These are phyloP conservation scores for Hetaerina americana DNA, from an alignment of 1,140 invertebrate genomes.

Conservation along the genomic window DNA sequence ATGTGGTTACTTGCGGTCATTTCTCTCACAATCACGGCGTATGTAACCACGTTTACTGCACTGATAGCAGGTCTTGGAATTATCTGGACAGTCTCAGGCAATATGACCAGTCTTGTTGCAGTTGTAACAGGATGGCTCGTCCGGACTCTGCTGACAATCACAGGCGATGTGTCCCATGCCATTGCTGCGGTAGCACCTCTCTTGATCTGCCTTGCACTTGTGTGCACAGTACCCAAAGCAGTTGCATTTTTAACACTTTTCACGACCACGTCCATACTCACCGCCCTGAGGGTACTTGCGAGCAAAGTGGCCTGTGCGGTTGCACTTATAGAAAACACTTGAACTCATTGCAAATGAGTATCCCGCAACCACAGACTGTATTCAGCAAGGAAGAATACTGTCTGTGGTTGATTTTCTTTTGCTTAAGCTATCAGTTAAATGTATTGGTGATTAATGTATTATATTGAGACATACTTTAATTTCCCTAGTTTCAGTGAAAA, in stretches of 20 bases:
- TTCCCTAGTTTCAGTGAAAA: too few relatives aligned
- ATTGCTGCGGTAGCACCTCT: slow-evolving; percentile 74
- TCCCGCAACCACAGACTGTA: neutral
- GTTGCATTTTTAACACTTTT: slow-evolving; percentile 93
- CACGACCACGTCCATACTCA: slow-evolving; percentile 41
- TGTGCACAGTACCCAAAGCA: slow-evolving; percentile 83
- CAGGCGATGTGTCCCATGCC: slow-evolving; percentile 78
- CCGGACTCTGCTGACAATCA: slow-evolving; percentile 56
- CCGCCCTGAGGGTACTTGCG: slow-evolving; percentile 64
- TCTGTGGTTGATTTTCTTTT: slow-evolving; percentile 12
- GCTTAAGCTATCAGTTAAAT: too few relatives aligned
- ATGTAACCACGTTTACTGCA: slow-evolving; percentile 34
- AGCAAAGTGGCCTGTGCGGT: slow-evolving; percentile 72
- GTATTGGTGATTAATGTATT: too few relatives aligned
- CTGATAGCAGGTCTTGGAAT: slow-evolving; percentile 32
- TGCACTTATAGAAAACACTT: slow-evolving; percentile 79
- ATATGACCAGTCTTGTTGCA: slow-evolving; percentile 83
- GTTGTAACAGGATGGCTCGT: slow-evolving; percentile 62
- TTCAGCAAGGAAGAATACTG: slow-evolving; percentile 2
- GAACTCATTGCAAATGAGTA: slow-evolving; percentile 43
- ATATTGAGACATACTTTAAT: too few relatives aligned
- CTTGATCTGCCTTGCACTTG: slow-evolving; percentile 71
- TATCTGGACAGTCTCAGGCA: slow-evolving; percentile 66
- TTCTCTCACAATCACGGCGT: slow-evolving; percentile 30
- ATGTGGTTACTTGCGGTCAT: slow-evolving; percentile 15